These are phyloP conservation scores for Symphodus melops DNA, from an alignment of 2,113 vertebrate species.

Conservation along the genomic window DNA sequence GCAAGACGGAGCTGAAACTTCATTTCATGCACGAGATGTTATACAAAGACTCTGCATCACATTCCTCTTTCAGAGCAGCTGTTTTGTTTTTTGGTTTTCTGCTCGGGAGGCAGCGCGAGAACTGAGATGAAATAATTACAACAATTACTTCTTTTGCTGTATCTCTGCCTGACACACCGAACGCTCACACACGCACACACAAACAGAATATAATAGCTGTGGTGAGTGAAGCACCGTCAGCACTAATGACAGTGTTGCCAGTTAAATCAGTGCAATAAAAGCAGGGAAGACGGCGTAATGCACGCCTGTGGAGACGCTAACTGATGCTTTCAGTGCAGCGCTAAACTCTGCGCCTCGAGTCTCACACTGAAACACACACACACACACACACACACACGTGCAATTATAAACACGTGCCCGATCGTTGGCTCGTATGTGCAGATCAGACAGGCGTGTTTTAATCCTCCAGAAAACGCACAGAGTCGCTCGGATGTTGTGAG, in stretches of 20 bases:
- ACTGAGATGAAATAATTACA: constrained; percentile 70
- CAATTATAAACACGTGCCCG: background rate
- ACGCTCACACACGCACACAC: constrained; percentile 31
- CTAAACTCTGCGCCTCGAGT: constrained; percentile 16
- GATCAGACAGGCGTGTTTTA: too few species aligned
- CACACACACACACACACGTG: constrained; percentile 9
- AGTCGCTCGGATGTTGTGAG: too few species aligned
- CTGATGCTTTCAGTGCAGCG: constrained; percentile 54
- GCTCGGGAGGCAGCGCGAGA: constrained; percentile 32
- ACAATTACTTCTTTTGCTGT: constrained; percentile 70
- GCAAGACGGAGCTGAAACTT: constrained; percentile 11
- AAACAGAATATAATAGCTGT: constrained; percentile 58
- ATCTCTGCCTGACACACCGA: constrained; percentile 51
- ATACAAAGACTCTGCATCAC: constrained; percentile 13
- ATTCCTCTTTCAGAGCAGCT: background rate
- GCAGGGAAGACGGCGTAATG: constrained; percentile 65
- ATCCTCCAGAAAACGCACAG: too few species aligned
- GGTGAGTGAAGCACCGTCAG: constrained; percentile 60
- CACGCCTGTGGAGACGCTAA: constrained; percentile 58
- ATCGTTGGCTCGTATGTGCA: background rate
- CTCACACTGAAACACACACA: background rate
- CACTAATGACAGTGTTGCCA: constrained; percentile 67
- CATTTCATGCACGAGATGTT: constrained; percentile 25
- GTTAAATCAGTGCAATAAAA: constrained; percentile 57
- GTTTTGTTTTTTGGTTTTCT: constrained; percentile 8